Evolutionary conservation across 2,888 invertebrate genomes (phyloP).

Genomic region (Noctua janthina): DNA sequence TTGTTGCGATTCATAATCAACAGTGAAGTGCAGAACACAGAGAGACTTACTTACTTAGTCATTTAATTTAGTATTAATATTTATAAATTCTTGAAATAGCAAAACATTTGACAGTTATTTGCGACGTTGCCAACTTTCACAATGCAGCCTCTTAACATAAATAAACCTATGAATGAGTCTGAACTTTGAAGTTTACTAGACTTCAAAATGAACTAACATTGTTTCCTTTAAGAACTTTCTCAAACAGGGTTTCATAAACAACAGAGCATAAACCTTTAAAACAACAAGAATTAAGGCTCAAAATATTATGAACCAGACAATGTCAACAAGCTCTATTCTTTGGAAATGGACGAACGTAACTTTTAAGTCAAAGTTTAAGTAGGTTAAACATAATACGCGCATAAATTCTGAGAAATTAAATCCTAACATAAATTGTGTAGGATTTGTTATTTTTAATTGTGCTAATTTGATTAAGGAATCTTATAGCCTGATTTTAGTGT

Average conservation of each 20-base stretch:
- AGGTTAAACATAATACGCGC: neutral
- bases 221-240: neutral
- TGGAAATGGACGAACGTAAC: neutral
- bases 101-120: neutral
- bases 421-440: neutral
- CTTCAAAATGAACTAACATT: neutral
- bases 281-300: neutral
- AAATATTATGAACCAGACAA: conserved; percentile 5
- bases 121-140: neutral
- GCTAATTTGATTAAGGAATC: neutral
- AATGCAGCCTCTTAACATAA: neutral
- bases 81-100: neutral
- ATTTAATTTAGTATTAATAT: too few species aligned
- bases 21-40: neutral
- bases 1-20: neutral
- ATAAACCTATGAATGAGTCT: neutral
- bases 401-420: neutral
- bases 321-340: neutral
- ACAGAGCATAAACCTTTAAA: neutral
- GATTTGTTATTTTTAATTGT: neutral
- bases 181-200: neutral
- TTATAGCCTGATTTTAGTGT: neutral
- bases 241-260: conserved; percentile 13
- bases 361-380: neutral
- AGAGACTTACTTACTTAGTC: too few species aligned